phyloP scores from a whole-genome alignment of 2,888 invertebrate species.

The Julus scanicus region DNA sequence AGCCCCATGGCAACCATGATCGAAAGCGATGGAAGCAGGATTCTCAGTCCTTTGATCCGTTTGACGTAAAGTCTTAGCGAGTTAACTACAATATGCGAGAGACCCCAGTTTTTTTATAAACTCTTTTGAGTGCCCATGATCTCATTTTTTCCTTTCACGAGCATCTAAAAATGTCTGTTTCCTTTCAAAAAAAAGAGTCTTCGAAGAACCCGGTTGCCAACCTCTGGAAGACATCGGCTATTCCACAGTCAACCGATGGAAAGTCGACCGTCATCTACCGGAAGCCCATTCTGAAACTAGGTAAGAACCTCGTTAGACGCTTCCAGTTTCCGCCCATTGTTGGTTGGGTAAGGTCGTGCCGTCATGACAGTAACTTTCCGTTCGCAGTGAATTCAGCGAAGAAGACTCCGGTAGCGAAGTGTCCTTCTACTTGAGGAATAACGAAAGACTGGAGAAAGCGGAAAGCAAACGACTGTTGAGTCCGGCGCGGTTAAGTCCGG shows the following conservation, averaged over 20 bases:
- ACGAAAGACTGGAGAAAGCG: neutral
- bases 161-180: neutral
- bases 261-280: neutral
- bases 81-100: too few species aligned
- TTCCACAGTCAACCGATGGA: neutral
- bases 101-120: too few species aligned
- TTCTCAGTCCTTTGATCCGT: too few species aligned
- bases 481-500: constrained; percentile 51
- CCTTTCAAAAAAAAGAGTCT: neutral
- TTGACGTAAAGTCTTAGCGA: too few species aligned
- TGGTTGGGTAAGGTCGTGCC: too few species aligned
- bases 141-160: neutral
- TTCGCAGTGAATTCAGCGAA: constrained; percentile 16
- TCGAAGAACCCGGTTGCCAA: neutral
- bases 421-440: constrained; percentile 46
- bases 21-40: too few species aligned
- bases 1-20: too few species aligned
- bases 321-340: too few species aligned
- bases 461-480: constrained; percentile 44
- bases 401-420: constrained; percentile 55
- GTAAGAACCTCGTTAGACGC: neutral
- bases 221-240: neutral
- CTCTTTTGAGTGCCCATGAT: neutral
- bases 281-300: neutral
- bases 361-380: neutral